Base-by-base conservation (phyloP, 2,797 vertebrate genomes). In the Sitta carolinensis region DNA sequence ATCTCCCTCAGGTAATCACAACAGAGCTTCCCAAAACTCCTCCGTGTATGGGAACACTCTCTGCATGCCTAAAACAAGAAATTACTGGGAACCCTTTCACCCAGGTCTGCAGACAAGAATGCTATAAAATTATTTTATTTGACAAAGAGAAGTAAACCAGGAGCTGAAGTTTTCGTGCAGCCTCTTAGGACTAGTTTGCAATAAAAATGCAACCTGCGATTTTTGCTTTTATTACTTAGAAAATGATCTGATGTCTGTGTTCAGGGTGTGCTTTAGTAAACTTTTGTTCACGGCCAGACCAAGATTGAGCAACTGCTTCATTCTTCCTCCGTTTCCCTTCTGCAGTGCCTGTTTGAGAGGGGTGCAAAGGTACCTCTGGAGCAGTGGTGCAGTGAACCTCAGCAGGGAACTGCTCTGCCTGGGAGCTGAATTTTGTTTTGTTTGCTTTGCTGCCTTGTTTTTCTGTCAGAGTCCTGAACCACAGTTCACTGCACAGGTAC, bases 1-100 rank as follows among this genome's bases (percentile, higher is more conserved):
- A 98, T 99, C 96, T 98, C 97, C 64, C 97, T 99, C 84, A 98
- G 99, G 99, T 99, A 97, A 97, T 40, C 50, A 34, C 3, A 1
- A 26, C 7, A 42, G 13, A 48, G n/a, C 14, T 75, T 43, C 36
- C 43, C 26, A 70, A 30, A 94, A 32, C 13, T 32, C 13, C 5
- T 57, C 22, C 54, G 10, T 36, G 12, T 36, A 2, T 42, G 23
- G 54, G 13, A 54, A 58, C 45, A 58, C 27, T 48, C 8, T 58
- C 32, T 45, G 1, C 45, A 2, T 45, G 57, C 34, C 48, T 66
- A 55, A 78, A 50, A 7, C n/a, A 48, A 25, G 30, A 75, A 83
- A 72, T 26, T 34, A 13, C 11, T 30, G n/a, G 42, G 16, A 86
- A 26, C 12, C 29, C 22, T 38, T 64, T 84, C 64, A 66, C 8